Base-by-base conservation (phyloP, 2,888 invertebrate species). In the Chloromyia formosa region DNA sequence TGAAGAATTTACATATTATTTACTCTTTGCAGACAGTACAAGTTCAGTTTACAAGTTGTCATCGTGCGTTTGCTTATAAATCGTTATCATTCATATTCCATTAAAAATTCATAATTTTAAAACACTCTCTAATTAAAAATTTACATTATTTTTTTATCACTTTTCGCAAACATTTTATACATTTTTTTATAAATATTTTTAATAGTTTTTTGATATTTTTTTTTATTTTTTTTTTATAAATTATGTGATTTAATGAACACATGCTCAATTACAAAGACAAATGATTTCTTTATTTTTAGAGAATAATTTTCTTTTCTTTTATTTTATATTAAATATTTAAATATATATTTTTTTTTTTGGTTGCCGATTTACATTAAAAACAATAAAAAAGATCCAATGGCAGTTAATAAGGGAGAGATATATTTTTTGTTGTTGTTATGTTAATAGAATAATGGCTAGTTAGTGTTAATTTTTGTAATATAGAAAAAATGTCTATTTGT, bases 1-100 rank as follows among this genome's bases (percentile, higher is more conserved):
- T 66, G 66, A 66, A 45, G 66, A 49, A 49, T 66, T 66, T 22
- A 35, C 27, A 66, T 45, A 66, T 45, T 49, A 23, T 66, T 66
- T 66, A 49, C 66, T 49, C 66, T 66, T 49, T 66, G 66, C 66
- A 66, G 66, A 66, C 66, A 9, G 49, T 22, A 16, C 45, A 49
- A 14, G 23, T 14, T 23, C 62, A 66, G 49, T 49, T 49, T 49
- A 49, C 27, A 49, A 12, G 16, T 49, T 49, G 16, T 49, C 16
- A n/a, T 49, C 49, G 12, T 3, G 16, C 16, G 12, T 49, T 7
- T 12, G 12, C 12, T 49, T 49, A n/a, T 12, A 12, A 49, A 49
- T 35, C 27, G 27, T 35, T 35, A 18, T 56, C 56, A 56, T 56
- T 56, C 56, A 20, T 56, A 49, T 23, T 66, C 66, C 66, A 45